Conservation (phyloP, 2,113 vertebrate genomes). For the Dipodomys ordii region DNA sequence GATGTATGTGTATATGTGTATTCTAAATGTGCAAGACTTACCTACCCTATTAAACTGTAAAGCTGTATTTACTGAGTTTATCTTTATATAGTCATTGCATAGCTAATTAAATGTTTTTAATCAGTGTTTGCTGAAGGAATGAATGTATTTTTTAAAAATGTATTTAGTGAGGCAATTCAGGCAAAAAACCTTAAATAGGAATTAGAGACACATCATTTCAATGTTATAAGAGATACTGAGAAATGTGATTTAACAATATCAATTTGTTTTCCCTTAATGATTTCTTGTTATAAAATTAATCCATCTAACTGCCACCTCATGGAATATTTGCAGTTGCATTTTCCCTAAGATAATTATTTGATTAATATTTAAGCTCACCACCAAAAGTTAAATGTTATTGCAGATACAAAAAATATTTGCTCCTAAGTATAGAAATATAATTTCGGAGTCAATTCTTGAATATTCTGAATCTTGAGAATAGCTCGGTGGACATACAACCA, state of each 20-base stretch:
- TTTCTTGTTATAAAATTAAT: background rate
- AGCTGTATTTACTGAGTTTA: background rate
- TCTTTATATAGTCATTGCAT: background rate
- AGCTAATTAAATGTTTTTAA: background rate
- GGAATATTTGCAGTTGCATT: background rate
- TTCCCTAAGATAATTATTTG: background rate
- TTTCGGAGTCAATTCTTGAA: too few species aligned
- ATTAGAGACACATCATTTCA: background rate
- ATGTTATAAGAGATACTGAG: background rate
- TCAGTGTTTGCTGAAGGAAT: background rate
- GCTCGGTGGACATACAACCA: background rate
- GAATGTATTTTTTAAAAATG: too few species aligned
- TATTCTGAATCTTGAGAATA: too few species aligned
- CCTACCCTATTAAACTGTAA: background rate
- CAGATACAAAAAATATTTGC: background rate
- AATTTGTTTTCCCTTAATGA: background rate
- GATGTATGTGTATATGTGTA: background rate
- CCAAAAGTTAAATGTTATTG: background rate
- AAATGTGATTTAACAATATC: background rate
- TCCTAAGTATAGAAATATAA: background rate
- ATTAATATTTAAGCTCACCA: background rate
- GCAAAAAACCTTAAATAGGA: background rate
- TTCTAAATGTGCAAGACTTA: background rate
- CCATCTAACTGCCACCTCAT: background rate
- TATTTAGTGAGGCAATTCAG: background rate